Evolutionary conservation across 2,113 vertebrate species (phyloP).

Genomic region (Saimiri boliviensis): DNA sequence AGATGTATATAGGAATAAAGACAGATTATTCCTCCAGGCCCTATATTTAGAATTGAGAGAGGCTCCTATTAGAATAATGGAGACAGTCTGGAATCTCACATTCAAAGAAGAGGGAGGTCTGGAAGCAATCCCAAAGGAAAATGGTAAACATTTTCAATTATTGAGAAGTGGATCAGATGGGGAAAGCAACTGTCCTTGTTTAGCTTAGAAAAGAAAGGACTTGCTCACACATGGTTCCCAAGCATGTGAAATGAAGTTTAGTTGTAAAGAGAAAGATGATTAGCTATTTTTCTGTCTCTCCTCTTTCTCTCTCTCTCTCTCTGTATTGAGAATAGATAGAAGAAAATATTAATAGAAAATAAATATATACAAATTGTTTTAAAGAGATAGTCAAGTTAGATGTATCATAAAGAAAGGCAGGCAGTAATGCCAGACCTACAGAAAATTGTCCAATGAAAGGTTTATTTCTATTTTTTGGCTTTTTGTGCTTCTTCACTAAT

Average conservation of each 20-base stretch:
- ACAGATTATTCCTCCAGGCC: not conserved
- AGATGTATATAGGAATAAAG: not conserved
- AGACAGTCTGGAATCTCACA: not conserved
- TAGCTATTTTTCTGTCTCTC: not conserved
- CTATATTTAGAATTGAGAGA: not conserved
- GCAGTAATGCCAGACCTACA: not conserved
- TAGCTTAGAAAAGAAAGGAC: not conserved
- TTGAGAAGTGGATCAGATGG: constrained; percentile 32
- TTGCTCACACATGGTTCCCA: not conserved
- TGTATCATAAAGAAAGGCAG: not conserved
- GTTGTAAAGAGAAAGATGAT: constrained; percentile 13
- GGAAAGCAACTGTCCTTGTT: constrained; percentile 31
- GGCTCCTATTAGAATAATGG: not conserved
- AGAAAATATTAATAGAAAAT: constrained; percentile 20
- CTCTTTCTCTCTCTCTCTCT: not conserved
- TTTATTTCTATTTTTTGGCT: not conserved
- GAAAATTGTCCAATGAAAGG: not conserved
- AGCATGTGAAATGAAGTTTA: not conserved
- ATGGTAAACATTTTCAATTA: not conserved
- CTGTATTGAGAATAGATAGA: not conserved
- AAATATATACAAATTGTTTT: not conserved
- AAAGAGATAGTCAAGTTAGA: not conserved
- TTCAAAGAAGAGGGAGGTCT: not conserved
- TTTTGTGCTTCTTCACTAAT: not conserved
- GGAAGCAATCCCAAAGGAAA: constrained; percentile 26